Evolutionary conservation across 2,888 invertebrate genomes (phyloP).

Genomic region (Prostheceraeus crozeri): DNA sequence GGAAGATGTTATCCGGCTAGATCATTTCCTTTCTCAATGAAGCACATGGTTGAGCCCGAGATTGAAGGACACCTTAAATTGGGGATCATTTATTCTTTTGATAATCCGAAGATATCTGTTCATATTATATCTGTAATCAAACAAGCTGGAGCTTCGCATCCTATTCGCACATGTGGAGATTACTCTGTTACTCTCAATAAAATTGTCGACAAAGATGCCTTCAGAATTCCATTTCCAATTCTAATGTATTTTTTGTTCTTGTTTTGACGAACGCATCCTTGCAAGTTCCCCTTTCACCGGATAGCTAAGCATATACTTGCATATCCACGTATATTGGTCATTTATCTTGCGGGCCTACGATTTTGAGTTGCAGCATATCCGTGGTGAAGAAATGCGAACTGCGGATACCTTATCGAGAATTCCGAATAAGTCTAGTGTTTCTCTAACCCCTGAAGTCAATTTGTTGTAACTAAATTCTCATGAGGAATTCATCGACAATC

Average conservation of each 20-base stretch:
- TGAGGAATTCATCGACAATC: background rate
- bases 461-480: slow-evolving; percentile 22
- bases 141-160: slow-evolving; percentile 21
- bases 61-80: background rate
- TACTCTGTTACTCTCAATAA: slow-evolving; percentile 28
- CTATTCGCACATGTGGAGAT: slow-evolving; percentile 20
- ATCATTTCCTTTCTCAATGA: slow-evolving; percentile 30
- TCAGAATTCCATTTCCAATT: slow-evolving; percentile 1
- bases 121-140: slow-evolving; percentile 26
- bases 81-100: slow-evolving; percentile 22
- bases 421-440: slow-evolving; percentile 19
- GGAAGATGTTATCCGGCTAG: slow-evolving; percentile 22
- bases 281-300: slow-evolving; percentile 20
- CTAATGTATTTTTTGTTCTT: slow-evolving; percentile 24
- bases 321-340: slow-evolving; percentile 34
- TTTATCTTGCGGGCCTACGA: slow-evolving; percentile 46
- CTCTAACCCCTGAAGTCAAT: background rate
- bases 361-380: slow-evolving; percentile 44
- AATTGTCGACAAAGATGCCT: slow-evolving; percentile 28
- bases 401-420: slow-evolving; percentile 47
- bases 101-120: slow-evolving; percentile 27
- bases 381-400: slow-evolving; percentile 43
- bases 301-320: slow-evolving; percentile 24
- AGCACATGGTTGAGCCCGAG: slow-evolving; percentile 18
- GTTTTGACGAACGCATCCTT: slow-evolving; percentile 18